Evolutionary conservation across 2,113 vertebrate species (phyloP).

Genomic region (Rousettus leschenaultii): DNA sequence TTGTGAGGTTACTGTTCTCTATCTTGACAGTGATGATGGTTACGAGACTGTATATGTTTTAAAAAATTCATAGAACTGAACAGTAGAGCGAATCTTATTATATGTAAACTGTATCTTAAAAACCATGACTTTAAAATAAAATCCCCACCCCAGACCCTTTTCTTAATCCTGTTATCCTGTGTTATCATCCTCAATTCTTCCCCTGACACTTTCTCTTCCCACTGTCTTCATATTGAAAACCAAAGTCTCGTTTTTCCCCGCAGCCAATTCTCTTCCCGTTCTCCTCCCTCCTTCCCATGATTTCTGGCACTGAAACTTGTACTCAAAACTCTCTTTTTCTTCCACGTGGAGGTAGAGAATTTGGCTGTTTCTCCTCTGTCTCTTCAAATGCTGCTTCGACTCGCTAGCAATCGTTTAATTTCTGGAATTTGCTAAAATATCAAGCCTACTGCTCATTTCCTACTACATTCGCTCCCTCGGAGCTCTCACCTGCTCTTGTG

Average conservation of each 20-base stretch:
- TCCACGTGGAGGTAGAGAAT: background rate
- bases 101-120: background rate
- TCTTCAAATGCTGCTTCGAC: background rate
- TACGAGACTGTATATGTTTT: fast-evolving
- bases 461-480: background rate
- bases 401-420: background rate
- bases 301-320: background rate
- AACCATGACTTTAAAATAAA: background rate
- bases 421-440: background rate
- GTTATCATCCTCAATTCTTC: background rate
- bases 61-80: background rate
- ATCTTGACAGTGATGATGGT: background rate
- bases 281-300: background rate
- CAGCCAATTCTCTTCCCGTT: background rate
- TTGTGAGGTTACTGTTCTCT: background rate
- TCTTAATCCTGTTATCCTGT: background rate
- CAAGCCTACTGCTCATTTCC: background rate
- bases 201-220: background rate
- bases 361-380: background rate
- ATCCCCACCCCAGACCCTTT: fast-evolving
- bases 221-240: background rate
- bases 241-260: background rate
- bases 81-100: background rate
- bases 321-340: background rate
- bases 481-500: background rate